Evolutionary conservation across 2,113 vertebrate genomes (phyloP).

Genomic region (Laticauda laticaudata): DNA sequence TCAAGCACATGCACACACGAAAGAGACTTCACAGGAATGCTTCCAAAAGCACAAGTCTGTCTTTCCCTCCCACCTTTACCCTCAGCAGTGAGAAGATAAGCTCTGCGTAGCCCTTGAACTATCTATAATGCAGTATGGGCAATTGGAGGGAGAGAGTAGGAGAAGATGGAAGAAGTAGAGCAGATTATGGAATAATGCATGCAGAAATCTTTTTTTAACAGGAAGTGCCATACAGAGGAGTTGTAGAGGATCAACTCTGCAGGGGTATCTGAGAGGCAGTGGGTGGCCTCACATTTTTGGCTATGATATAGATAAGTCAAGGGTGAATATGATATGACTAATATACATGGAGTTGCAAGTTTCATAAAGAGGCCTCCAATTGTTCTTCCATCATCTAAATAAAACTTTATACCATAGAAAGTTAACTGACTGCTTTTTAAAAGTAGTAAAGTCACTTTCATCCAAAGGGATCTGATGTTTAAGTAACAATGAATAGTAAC

Average conservation of each 20-base stretch:
- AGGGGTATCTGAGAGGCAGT: slow-evolving; percentile 22
- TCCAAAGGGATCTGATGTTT: background rate
- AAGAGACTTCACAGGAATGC: slow-evolving; percentile 61
- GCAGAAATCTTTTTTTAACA: slow-evolving; percentile 34
- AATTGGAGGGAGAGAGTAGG: accelerated
- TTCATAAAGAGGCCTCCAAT: background rate
- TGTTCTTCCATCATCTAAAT: background rate
- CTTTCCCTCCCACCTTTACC: slow-evolving; percentile 31
- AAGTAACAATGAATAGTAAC: background rate
- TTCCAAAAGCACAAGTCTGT: slow-evolving; percentile 59
- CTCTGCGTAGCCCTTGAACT: slow-evolving; percentile 45
- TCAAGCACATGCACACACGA: slow-evolving; percentile 33
- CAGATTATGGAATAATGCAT: slow-evolving; percentile 41
- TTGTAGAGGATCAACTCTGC: background rate
- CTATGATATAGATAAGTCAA: background rate
- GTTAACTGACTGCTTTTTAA: background rate
- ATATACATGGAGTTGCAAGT: background rate
- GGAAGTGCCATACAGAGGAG: background rate
- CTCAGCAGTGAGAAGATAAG: slow-evolving; percentile 52
- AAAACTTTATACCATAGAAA: background rate
- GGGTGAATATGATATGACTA: background rate
- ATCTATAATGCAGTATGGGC: background rate
- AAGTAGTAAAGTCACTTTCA: background rate
- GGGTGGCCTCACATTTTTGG: background rate
- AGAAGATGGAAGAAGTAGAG: background rate